Percentiles rank a stretch among this genome's conserved stretches.
phyloP scores from a whole-genome alignment of 2,797 vertebrate genomes.

The Acanthurus tractus region DNA sequence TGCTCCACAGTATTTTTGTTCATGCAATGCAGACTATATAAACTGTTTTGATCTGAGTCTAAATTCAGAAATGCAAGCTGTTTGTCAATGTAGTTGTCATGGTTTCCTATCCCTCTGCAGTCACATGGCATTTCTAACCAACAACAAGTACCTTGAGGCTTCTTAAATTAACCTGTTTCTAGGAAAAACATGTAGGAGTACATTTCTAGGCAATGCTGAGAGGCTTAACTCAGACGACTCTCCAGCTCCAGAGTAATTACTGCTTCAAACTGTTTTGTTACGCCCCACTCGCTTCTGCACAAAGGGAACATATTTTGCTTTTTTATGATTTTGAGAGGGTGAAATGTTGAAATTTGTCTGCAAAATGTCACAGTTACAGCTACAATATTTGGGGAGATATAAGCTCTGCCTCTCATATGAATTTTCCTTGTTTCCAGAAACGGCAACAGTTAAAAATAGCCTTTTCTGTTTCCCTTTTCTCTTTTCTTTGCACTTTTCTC shows the following conservation, averaged over 20 bases:
- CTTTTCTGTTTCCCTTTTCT: slow-evolving; percentile 12
- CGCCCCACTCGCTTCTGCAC: background rate
- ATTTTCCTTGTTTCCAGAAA: slow-evolving; percentile 33
- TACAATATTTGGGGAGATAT: background rate
- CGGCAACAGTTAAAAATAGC: slow-evolving; percentile 51
- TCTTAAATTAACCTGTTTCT: slow-evolving; percentile 10
- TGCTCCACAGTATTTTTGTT: slow-evolving; percentile 14
- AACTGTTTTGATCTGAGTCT: slow-evolving; percentile 5
- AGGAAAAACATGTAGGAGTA: background rate
- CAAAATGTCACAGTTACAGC: background rate
- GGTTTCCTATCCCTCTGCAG: slow-evolving; percentile 36
- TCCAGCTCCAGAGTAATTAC: background rate
- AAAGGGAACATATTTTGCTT: slow-evolving; percentile 1
- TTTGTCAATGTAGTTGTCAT: slow-evolving; percentile 35
- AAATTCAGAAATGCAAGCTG: slow-evolving; percentile 19
- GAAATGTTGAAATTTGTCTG: background rate
- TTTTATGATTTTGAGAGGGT: background rate
- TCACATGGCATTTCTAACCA: slow-evolving; percentile 7
- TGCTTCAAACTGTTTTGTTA: background rate
- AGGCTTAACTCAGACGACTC: background rate
- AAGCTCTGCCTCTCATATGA: slow-evolving; percentile 6
- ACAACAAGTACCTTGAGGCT: slow-evolving; percentile 1
- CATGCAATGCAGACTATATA: background rate
- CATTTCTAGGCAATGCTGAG: background rate
- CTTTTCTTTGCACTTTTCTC: slow-evolving; percentile 9